Percentiles rank a stretch among this genome's conserved stretches.
Evolutionary conservation across 2,113 vertebrate species (phyloP).

Genomic region (Scomber scombrus): DNA sequence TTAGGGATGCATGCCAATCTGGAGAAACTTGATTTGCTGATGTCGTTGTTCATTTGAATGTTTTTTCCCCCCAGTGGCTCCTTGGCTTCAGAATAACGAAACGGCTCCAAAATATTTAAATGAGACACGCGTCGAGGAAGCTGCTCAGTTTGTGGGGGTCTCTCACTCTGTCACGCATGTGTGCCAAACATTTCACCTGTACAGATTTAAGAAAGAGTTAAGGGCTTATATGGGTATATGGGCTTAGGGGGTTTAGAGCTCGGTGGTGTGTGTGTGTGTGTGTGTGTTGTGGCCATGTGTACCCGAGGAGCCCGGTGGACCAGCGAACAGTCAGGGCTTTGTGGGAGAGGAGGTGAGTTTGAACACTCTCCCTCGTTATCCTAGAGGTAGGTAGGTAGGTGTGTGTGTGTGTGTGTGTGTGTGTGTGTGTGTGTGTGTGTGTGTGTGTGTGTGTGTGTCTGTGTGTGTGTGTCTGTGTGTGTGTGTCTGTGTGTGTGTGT

Average conservation of each 20-base stretch:
- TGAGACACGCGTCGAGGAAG: conserved; percentile 41
- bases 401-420: conserved; percentile 7
- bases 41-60: conserved; percentile 75
- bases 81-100: conserved; percentile 62
- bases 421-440: conserved; percentile 33
- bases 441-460: conserved; percentile 15
- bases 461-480: conserved; percentile 1
- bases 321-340: conserved; percentile 88
- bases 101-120: conserved; percentile 59
- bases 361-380: conserved; percentile 55
- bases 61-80: conserved; percentile 59
- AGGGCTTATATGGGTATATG: not conserved
- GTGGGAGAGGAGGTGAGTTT: conserved; percentile 75
- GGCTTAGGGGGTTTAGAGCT: too few relatives aligned
- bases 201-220: conserved; percentile 2
- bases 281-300: conserved; percentile 73
- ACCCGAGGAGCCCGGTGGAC: conserved; percentile 87
- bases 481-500: conserved; percentile 3
- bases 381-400: conserved; percentile 41
- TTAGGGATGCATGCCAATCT: conserved; percentile 78
- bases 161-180: conserved; percentile 18
- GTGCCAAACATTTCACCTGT: conserved; percentile 44
- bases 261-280: conserved; percentile 26
- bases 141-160: conserved; percentile 20
- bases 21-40: conserved; percentile 76